phyloP scores from a whole-genome alignment of 1,140 invertebrate genomes.

The Musca vetustissima region DNA sequence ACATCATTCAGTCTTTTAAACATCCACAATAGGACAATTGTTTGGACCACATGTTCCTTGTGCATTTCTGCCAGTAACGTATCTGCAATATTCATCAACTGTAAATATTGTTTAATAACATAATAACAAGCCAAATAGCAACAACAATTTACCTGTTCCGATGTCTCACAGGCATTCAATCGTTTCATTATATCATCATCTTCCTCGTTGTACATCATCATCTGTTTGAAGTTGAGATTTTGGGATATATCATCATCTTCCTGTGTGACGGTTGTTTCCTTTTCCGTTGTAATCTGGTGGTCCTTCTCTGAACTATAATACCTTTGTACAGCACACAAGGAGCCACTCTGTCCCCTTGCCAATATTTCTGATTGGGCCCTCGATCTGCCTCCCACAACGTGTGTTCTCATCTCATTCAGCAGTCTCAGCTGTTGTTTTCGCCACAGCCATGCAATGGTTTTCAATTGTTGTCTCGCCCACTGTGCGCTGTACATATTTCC shows the following conservation, averaged over 20 bases:
- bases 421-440: slow-evolving; percentile 6
- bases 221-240: slow-evolving; percentile 24
- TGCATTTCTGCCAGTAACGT: not conserved
- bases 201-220: slow-evolving; percentile 12
- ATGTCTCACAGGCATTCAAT: slow-evolving; percentile 18
- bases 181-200: slow-evolving; percentile 12
- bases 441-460: not conserved
- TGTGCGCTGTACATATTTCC: not conserved
- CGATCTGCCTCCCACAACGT: no score
- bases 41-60: slow-evolving; percentile 20
- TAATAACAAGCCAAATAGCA: not conserved
- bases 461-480: slow-evolving; percentile 6
- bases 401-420: not conserved
- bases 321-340: no score
- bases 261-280: not conserved
- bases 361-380: no score
- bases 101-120: not conserved
- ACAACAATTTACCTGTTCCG: slow-evolving; percentile 14
- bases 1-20: slow-evolving; percentile 7
- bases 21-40: slow-evolving; percentile 19
- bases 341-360: no score
- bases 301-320: no score
- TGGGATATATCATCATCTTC: not conserved
- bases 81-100: slow-evolving; percentile 5
- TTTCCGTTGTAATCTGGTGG: not conserved